These are phyloP conservation scores for Ardeotis arabs DNA, from an alignment of 2,113 vertebrate genomes.

Conservation along the genomic window DNA sequence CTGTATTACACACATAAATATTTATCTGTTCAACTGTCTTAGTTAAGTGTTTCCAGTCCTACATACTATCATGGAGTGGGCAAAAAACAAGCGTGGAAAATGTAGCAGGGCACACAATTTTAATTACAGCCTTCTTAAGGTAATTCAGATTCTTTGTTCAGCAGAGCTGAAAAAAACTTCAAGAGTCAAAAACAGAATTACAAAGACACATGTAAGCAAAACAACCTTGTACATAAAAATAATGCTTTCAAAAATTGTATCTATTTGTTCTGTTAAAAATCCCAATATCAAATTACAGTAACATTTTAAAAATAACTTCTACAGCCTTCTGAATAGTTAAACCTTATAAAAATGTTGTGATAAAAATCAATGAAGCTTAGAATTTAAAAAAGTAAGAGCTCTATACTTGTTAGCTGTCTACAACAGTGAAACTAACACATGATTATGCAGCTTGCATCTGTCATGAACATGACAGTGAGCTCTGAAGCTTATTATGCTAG, in stretches of 20 bases:
- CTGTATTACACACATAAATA: neutral
- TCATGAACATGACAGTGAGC: slow-evolving; percentile 69
- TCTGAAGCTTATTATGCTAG: slow-evolving; percentile 72
- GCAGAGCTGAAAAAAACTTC: neutral
- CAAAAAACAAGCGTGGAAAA: neutral
- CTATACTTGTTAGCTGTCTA: slow-evolving; percentile 74
- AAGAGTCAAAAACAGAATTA: neutral
- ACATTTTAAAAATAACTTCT: slow-evolving; percentile 42
- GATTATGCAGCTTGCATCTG: slow-evolving; percentile 72
- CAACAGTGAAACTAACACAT: slow-evolving; percentile 71
- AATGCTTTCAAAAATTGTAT: neutral
- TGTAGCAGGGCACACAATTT: neutral
- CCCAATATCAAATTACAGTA: slow-evolving; percentile 57
- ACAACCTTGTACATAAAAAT: neutral
- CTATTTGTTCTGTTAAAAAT: slow-evolving; percentile 15
- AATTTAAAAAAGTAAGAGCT: slow-evolving; percentile 59
- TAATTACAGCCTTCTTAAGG: slow-evolving; percentile 2
- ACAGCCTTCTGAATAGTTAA: slow-evolving; percentile 63
- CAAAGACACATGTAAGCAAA: neutral
- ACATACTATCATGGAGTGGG: neutral
- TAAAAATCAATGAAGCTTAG: slow-evolving; percentile 74
- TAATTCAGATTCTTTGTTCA: slow-evolving; percentile 33
- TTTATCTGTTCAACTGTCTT: neutral
- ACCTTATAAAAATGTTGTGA: slow-evolving; percentile 70
- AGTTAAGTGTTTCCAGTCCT: neutral